These are phyloP conservation scores for Heliangelus exortis DNA, from an alignment of 2,797 vertebrate genomes.

Conservation along the genomic window DNA sequence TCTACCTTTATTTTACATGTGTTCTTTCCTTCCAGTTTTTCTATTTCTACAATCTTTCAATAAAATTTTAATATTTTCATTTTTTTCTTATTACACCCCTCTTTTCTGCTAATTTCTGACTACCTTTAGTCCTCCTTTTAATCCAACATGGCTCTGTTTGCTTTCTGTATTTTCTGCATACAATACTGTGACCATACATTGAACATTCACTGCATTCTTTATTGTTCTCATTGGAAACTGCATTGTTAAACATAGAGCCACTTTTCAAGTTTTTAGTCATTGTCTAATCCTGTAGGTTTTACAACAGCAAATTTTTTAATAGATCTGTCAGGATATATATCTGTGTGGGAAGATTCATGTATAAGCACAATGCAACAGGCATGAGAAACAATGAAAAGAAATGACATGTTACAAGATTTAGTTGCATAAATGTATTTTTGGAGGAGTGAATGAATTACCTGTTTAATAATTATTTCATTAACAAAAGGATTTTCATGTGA, in stretches of 20 bases:
- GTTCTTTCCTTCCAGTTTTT: not conserved
- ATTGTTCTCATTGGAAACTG: not conserved
- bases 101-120: not conserved
- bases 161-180: not conserved
- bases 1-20: not conserved
- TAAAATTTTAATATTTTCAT: not conserved
- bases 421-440: not conserved
- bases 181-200: not conserved
- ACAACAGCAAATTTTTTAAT: not conserved
- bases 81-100: not conserved
- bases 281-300: not conserved
- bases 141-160: not conserved
- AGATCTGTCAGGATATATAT: not conserved
- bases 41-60: not conserved
- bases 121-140: not conserved
- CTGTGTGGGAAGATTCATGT: not conserved
- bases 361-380: not conserved
- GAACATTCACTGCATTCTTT: not conserved
- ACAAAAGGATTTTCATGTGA: not conserved
- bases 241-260: not conserved
- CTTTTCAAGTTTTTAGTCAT: not conserved
- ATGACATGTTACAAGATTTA: not conserved
- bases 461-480: not conserved
- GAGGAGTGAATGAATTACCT: not conserved
- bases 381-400: not conserved